These are phyloP conservation scores for Gambusia yucatana DNA, from an alignment of 2,797 vertebrate genomes.

Conservation along the genomic window DNA sequence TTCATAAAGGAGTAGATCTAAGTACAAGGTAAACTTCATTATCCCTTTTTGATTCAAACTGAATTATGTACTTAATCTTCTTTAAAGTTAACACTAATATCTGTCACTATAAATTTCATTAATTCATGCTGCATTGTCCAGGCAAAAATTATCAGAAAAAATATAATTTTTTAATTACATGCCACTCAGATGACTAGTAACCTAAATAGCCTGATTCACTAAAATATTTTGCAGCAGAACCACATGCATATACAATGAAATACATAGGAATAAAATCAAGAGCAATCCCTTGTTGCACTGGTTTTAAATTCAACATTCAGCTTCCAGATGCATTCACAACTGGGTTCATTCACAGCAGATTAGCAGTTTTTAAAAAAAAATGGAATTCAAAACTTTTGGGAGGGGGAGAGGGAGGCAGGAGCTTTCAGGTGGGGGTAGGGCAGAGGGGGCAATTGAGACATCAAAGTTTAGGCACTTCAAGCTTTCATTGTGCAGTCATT, in stretches of 20 bases:
- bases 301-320: constrained; percentile 41
- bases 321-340: constrained; percentile 27
- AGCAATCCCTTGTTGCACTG: constrained; percentile 30
- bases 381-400: constrained; percentile 35
- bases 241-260: constrained; percentile 42
- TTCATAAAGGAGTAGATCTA: neutral
- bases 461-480: constrained; percentile 64
- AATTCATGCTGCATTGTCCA: neutral
- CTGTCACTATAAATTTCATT: neutral
- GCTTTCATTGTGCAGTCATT: constrained; percentile 52
- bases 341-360: constrained; percentile 28
- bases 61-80: neutral
- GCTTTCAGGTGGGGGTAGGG: neutral
- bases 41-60: neutral
- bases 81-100: neutral
- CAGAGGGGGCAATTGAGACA: constrained; percentile 51
- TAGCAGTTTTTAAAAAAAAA: constrained; percentile 8
- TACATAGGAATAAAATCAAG: constrained; percentile 34
- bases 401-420: neutral
- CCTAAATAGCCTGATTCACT: constrained; percentile 25
- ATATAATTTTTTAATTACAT: neutral
- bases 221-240: constrained; percentile 49
- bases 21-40: neutral
- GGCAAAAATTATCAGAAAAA: neutral
- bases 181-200: neutral